Conservation (phyloP, 2,113 vertebrate genomes). For the Rattus rattus region DNA sequence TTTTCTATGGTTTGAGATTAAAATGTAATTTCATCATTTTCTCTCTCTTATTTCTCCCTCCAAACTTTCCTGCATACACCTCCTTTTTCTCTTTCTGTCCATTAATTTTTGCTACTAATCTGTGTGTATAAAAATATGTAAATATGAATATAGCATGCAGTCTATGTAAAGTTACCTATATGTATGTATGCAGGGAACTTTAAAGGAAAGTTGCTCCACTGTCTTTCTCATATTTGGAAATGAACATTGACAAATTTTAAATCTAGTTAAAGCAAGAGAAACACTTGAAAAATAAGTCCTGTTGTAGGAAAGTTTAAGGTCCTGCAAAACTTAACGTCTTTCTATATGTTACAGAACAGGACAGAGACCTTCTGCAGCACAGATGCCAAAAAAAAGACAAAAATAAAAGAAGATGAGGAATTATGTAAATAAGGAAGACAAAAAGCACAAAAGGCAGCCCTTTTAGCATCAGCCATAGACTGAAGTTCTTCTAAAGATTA, state of each 20-base stretch:
- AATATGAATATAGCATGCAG: not conserved
- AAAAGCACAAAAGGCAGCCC: not conserved
- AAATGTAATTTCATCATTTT: not conserved
- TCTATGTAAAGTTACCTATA: not conserved
- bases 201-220: not conserved
- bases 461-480: not conserved
- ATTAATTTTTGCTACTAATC: not conserved
- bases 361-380: not conserved
- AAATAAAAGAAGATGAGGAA: not conserved
- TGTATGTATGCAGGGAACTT: not conserved
- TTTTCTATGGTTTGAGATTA: not conserved
- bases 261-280: not conserved
- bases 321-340: not conserved
- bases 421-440: not conserved
- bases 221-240: conserved; percentile 12
- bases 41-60: not conserved
- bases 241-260: not conserved
- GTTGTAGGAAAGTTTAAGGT: not conserved
- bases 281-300: not conserved
- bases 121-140: not conserved
- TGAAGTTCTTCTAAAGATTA: not conserved
- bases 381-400: not conserved
- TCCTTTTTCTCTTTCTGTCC: not conserved
- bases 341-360: not conserved
- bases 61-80: not conserved